Evolutionary conservation across 2,113 vertebrate genomes (phyloP), one percentile per base, ranked within the genome.

Genomic region (Bos javanicus): DNA sequence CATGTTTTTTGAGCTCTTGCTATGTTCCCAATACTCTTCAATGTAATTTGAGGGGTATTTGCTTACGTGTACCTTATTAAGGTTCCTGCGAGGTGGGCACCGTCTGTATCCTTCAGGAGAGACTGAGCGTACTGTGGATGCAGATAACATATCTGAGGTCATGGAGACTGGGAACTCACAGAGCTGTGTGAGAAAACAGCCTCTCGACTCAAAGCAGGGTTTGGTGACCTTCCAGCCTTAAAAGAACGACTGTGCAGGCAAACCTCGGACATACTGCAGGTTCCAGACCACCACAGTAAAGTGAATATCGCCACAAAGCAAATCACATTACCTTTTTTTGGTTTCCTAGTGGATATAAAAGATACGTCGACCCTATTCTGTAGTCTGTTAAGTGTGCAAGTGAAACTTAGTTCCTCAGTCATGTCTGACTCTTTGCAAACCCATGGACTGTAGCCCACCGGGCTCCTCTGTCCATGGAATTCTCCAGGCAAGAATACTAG

Each of bases 11-110:
- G 33, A 78, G 82, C 17, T 1, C 59, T 39, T 17, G 2, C 26
- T 74, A 0, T 39, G 4, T 36, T 46, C 33, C 48, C 6, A n/a
- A 4, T 2, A 46, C 33, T 30, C 0, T 39, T 76, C 80, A 30
- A 0, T 0, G 30, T 28, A 5, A 36, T 28, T 74, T 30, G 19
- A 0, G 1, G 2, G 28, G 21, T n/a, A 8, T 81, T 13, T 30
- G 7, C 36, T 48, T 23, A 36, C 48, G 43, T 43, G 15, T 23
- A 57, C 5, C 62, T 80, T 5, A 1, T 2, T 8, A 7, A 19
- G 21, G 1, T 28, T 33, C 52, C 82, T 52, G 4, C 3, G 14
- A 46, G 36, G 25, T 3, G 19, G 12, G 3, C 3, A 0, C 13
- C 23, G 23, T 19, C 2, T 3, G 6, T 21, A 3, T 54, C 52